A percentile compares a stretch with the other conserved stretches of the same genome.
Evolutionary conservation across 2,113 vertebrate genomes (phyloP).

Genomic region (Calidris pugnax): DNA sequence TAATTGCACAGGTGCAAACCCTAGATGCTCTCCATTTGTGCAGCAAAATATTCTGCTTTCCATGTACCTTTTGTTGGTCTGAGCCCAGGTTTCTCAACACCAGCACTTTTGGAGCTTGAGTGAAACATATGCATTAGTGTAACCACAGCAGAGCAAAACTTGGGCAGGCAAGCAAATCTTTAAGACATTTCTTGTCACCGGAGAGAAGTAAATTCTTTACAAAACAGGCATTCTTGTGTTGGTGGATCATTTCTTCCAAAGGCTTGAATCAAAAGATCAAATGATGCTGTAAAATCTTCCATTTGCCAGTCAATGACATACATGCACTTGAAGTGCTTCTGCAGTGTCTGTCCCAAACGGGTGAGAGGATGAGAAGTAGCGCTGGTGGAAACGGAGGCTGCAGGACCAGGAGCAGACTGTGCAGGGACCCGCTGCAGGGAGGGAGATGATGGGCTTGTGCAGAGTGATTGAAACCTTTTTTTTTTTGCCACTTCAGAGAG

Average conservation of each 20-base stretch:
- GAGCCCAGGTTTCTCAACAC: neutral
- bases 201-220: neutral
- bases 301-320: neutral
- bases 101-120: neutral
- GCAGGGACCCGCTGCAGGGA: rapidly evolving
- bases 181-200: neutral
- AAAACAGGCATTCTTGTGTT: neutral
- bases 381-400: neutral
- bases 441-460: neutral
- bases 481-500: neutral
- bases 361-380: neutral
- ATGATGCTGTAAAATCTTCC: neutral
- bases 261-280: neutral
- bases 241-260: neutral
- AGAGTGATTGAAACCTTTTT: neutral
- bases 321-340: neutral
- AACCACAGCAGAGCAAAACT: neutral
- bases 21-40: neutral
- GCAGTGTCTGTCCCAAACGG: neutral
- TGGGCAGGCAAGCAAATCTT: neutral
- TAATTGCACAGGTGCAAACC: constrained; percentile 47
- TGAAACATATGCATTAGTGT: neutral
- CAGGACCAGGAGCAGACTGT: neutral
- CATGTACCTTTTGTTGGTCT: neutral
- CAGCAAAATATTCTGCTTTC: constrained; percentile 23